Evolutionary conservation across 2,113 vertebrate species (phyloP).

Genomic region (Sitta europaea): DNA sequence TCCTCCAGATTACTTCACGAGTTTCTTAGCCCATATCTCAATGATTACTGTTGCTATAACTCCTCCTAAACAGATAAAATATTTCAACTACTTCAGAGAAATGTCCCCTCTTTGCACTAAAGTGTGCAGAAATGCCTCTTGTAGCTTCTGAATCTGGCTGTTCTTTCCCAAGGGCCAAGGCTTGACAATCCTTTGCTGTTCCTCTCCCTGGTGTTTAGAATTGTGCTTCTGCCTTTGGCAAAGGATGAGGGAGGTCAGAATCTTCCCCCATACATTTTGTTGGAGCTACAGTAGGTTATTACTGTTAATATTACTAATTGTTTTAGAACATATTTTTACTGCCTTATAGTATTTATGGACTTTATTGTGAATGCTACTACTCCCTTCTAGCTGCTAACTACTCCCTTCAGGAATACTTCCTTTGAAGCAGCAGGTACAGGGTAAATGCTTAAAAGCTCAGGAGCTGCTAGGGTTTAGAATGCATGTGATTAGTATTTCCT

Average conservation of each 20-base stretch:
- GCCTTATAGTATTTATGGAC: background rate
- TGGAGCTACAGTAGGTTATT: background rate
- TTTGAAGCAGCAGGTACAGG: background rate
- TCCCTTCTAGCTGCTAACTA: background rate
- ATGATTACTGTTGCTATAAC: background rate
- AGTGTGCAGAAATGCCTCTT: constrained; percentile 3
- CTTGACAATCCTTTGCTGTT: background rate
- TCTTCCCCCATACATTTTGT: background rate
- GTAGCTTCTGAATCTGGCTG: constrained; percentile 12
- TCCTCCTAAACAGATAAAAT: background rate
- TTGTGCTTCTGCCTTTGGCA: background rate
- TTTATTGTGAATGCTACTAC: background rate
- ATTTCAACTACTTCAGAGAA: background rate
- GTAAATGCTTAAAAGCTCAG: background rate
- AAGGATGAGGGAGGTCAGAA: background rate
- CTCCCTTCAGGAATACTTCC: background rate
- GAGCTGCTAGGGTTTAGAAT: background rate
- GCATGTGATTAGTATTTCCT: background rate
- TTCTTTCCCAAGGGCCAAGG: background rate
- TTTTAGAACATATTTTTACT: background rate
- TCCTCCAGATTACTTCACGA: background rate
- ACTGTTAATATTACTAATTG: background rate
- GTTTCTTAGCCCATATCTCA: background rate
- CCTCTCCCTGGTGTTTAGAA: background rate
- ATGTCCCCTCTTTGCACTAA: background rate